A percentile compares a stretch with the other conserved stretches of the same genome.
Evolutionary conservation across 1,140 invertebrate species (phyloP).

Genomic region (Drosophila triauraria): DNA sequence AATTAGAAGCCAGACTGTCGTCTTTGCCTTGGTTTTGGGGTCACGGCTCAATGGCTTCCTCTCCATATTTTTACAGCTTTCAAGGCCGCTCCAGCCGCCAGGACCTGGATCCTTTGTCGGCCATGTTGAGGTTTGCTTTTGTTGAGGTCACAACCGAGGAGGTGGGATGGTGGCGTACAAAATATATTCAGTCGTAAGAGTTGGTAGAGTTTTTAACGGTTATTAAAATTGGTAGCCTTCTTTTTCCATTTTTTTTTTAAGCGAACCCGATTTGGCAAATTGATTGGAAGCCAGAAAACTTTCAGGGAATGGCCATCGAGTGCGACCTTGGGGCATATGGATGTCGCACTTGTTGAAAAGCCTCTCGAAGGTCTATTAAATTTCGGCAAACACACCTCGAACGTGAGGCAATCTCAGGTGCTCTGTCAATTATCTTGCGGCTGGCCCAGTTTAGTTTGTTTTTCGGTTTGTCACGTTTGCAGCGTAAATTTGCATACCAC

Average conservation of each 20-base stretch:
- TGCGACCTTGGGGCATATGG: constrained; percentile 12
- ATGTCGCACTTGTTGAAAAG: constrained; percentile 22
- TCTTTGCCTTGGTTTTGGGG: not conserved
- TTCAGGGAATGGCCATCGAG: constrained; percentile 11
- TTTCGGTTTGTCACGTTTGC: constrained; percentile 41
- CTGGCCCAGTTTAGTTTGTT: constrained; percentile 31
- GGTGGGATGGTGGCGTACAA: not conserved
- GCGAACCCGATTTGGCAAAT: constrained; percentile 9
- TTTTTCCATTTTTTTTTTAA: not conserved
- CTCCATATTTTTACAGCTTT: constrained; percentile 26
- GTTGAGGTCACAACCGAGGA: constrained; percentile 38
- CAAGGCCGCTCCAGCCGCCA: constrained; percentile 29
- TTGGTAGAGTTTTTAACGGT: constrained; percentile 31
- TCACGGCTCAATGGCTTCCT: constrained; percentile 25
- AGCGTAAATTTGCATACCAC: constrained; percentile 56
- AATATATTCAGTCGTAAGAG: constrained; percentile 18
- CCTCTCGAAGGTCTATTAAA: constrained; percentile 22
- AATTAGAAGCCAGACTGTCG: not conserved
- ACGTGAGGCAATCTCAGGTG: constrained; percentile 62
- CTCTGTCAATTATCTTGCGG: constrained; percentile 34
- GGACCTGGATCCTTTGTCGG: constrained; percentile 33
- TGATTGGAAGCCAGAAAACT: constrained; percentile 14
- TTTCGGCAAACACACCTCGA: constrained; percentile 15
- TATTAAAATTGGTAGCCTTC: constrained; percentile 35
- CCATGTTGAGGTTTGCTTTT: constrained; percentile 30